Percentiles rank a stretch among this genome's conserved stretches.
Conservation (phyloP, 64 coral and sea anemone species). For the Actinia tenebrosa region DNA sequence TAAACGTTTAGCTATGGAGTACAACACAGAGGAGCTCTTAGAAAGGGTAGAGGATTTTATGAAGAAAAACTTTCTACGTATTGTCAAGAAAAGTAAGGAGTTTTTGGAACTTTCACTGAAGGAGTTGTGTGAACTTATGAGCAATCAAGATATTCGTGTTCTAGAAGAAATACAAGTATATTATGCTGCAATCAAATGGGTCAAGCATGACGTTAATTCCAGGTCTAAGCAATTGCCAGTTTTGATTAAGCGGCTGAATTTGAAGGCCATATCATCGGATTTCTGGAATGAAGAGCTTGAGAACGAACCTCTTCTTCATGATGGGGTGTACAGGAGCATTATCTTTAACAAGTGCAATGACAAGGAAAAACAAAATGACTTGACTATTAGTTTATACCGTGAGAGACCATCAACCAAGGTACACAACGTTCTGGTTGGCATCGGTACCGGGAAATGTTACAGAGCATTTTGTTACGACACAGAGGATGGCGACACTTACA, state of each 20-base stretch:
- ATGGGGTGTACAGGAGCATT: neutral
- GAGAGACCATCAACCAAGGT: constrained; percentile 42
- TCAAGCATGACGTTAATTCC: constrained; percentile 32
- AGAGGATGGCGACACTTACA: constrained; percentile 15
- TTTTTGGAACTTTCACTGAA: constrained; percentile 38
- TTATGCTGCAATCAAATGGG: constrained; percentile 60
- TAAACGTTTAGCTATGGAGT: constrained; percentile 47
- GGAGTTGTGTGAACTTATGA: constrained; percentile 23
- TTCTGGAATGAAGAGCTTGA: constrained; percentile 34
- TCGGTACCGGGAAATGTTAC: constrained; percentile 23
- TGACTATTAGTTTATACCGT: neutral
- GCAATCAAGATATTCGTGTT: constrained; percentile 53
- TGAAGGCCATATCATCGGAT: constrained; percentile 17
- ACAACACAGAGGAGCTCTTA: constrained; percentile 26
- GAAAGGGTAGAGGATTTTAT: constrained; percentile 45
- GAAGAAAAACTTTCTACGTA: constrained; percentile 49
- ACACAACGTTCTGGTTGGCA: constrained; percentile 40
- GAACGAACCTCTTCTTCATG: constrained; percentile 32
- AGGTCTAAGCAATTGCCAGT: constrained; percentile 24
- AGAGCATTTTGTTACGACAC: constrained; percentile 55
- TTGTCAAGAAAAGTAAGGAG: constrained; percentile 39
- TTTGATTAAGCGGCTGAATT: constrained; percentile 25
- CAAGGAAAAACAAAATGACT: constrained; percentile 5
- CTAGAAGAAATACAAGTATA: constrained; percentile 57
- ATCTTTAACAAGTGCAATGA: neutral